Evolutionary conservation across 2,888 invertebrate species (phyloP).

Genomic region (Nasonia oneida): DNA sequence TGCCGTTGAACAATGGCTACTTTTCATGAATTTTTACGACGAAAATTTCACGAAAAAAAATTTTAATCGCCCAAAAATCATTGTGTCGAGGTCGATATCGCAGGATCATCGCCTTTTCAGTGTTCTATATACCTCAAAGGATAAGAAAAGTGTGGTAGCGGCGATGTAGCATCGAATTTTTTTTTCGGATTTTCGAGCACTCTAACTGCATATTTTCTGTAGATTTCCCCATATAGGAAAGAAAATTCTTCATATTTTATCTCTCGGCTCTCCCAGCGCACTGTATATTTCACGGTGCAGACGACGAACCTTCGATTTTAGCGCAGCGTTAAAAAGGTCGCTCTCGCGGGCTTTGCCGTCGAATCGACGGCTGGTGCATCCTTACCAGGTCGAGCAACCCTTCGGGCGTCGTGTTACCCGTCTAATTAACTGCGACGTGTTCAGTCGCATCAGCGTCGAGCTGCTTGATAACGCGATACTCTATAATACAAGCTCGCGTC

Average conservation of each 20-base stretch:
- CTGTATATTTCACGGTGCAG: not conserved
- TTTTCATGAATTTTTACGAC: no score
- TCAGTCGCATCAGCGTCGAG: not conserved
- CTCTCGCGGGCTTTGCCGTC: constrained; percentile 23
- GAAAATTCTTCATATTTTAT: not conserved
- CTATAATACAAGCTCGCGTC: not conserved
- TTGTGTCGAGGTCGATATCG: no score
- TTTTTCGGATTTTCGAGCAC: no score
- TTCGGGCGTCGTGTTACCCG: constrained; percentile 30
- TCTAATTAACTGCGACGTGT: constrained; percentile 44
- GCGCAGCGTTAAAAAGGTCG: not conserved
- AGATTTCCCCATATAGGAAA: not conserved
- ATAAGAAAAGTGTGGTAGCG: no score
- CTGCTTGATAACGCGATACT: constrained; percentile 35
- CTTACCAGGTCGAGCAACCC: not conserved
- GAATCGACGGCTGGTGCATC: constrained; percentile 22
- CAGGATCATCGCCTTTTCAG: no score
- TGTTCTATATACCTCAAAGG: no score
- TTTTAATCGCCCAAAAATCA: no score
- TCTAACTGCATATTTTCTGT: no score
- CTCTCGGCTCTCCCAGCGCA: not conserved
- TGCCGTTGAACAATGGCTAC: no score
- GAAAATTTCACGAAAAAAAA: no score
- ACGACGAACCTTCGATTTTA: not conserved
- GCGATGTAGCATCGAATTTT: no score